Base-by-base conservation (phyloP, 2,888 invertebrate genomes). In the Drosophila mercatorum region DNA sequence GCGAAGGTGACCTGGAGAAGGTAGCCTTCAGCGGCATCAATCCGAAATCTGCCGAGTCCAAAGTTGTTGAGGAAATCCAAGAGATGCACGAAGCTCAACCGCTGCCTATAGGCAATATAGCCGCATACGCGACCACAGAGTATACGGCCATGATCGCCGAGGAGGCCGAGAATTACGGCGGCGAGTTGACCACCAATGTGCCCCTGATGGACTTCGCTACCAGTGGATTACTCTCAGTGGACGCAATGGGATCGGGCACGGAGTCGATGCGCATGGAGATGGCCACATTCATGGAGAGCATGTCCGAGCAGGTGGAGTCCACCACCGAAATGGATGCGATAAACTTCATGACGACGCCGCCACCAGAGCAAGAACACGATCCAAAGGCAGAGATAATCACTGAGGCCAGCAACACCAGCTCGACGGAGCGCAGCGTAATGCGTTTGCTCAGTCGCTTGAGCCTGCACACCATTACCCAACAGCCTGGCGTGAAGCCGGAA, bases 371-470 rank as follows among this genome's bases (percentile, higher is more conserved):
- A 1, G 70, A 57, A 12, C 14, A 38, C 34, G 51, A 52, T 6
- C 3, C 26, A 2, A 11, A 12, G 0, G 28, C 36, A 4, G 47
- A 31, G 14, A n/a, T 10, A 28, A 0, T 31, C 53, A 34, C 51
- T 7, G 41, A 53, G 11, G 56, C 22, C 14, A 26, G 11, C 41
- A 46, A 6, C 10, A 41, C 22, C 14, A 46, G 44, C 10, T 10
- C 40, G 3, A 41, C 40, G 1, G 59, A 31, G 14, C 28, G 6
- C 38, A 36, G 0, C 26, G 5, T 55, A 14, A 38, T 43, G 34
- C 40, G 59, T 4, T 10, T 74, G 51, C 51, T 75, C 1, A 52
- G 31, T 11, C 60, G 28, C 40, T 26, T 71, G 14, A 56, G 10
- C 3, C 49, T 67, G 12, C 55, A 63, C 44, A 22, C 36, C 8